These are phyloP conservation scores for Rhopilema esculentum DNA, from an alignment of 30 jellyfish, hydroid and myxozoan species.

Conservation along the genomic window DNA sequence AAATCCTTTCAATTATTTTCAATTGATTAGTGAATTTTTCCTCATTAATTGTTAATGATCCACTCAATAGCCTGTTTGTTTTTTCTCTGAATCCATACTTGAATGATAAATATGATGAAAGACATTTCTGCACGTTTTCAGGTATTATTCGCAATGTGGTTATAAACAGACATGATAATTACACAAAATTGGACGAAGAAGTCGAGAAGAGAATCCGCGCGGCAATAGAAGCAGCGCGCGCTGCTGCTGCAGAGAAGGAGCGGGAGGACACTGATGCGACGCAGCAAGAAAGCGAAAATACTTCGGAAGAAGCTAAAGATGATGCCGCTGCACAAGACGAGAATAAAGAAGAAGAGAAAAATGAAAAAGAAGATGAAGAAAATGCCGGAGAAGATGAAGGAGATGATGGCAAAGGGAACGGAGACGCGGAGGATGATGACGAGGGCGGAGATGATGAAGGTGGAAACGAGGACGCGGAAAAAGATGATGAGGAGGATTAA, in stretches of 20 bases:
- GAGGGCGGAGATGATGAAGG: conserved; percentile 51
- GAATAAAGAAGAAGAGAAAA: conserved; percentile 31
- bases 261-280: conserved; percentile 35
- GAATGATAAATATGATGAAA: background rate
- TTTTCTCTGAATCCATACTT: background rate
- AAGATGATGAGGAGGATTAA: conserved; percentile 35
- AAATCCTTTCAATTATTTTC: background rate
- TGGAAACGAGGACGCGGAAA: conserved; percentile 22
- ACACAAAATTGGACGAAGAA: conserved; percentile 73
- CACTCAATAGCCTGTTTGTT: too few species aligned
- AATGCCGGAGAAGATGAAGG: conserved; percentile 44
- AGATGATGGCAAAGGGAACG: conserved; percentile 16
- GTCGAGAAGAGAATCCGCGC: conserved; percentile 80
- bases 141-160: conserved; percentile 88
- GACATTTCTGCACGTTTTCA: conserved; percentile 1
- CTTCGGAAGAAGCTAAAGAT: conserved; percentile 3
- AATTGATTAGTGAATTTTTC: background rate
- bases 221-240: conserved; percentile 81
- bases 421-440: background rate
- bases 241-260: conserved; percentile 65
- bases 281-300: background rate
- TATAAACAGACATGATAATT: conserved; percentile 47
- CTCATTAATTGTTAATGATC: background rate
- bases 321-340: conserved; percentile 35
- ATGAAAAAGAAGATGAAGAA: conserved; percentile 22